Conservation (phyloP, 2,797 vertebrate species). For the Malacoraja senta region DNA sequence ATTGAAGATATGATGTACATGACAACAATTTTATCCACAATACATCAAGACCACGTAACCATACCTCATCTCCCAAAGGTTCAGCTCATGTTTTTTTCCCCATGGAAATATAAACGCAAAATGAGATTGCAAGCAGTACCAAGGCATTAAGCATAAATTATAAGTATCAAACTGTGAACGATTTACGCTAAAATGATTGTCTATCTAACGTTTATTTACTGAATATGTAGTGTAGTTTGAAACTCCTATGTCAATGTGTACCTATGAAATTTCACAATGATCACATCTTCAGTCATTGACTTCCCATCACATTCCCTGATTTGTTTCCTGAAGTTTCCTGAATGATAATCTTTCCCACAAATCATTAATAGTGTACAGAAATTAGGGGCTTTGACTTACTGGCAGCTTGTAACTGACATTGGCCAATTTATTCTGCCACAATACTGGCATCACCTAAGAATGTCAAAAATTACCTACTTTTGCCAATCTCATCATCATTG, state of each 20-base stretch:
- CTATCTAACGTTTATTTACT: neutral
- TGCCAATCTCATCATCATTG: no score
- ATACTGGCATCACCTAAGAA: neutral
- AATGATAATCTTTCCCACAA: neutral
- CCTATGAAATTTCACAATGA: neutral
- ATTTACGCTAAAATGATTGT: neutral
- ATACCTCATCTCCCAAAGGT: constrained; percentile 1
- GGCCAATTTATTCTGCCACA: neutral
- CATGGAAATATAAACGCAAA: constrained; percentile 12
- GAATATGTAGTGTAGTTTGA: neutral
- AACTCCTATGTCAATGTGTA: neutral
- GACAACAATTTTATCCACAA: neutral
- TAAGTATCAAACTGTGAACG: neutral
- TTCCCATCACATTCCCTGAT: neutral
- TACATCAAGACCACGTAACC: neutral
- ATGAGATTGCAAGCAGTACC: neutral
- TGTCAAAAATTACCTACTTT: neutral
- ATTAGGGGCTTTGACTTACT: neutral
- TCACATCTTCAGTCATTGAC: neutral
- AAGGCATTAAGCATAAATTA: neutral
- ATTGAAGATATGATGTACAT: neutral
- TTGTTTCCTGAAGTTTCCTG: neutral
- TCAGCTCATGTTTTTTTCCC: neutral
- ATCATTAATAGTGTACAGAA: neutral
- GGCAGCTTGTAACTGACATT: neutral